Conservation (phyloP, 2,888 invertebrate species). For the Physocephala rufipes region DNA sequence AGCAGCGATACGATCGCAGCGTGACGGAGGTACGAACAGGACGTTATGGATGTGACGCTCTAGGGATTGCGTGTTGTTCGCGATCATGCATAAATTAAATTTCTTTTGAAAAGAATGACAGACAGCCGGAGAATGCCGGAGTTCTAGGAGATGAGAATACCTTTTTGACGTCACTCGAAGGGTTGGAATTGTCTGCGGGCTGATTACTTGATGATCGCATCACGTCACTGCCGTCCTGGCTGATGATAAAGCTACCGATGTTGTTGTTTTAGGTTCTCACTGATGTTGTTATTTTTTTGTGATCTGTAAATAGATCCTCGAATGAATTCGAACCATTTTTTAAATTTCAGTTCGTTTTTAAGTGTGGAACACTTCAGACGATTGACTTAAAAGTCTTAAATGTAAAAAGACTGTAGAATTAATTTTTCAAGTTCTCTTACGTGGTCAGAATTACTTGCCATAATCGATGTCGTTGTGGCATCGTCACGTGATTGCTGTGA, state of each 20-base stretch:
- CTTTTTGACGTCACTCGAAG: slow-evolving; percentile 3
- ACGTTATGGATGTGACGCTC: neutral
- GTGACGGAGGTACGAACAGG: neutral
- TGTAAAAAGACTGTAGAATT: too few species aligned
- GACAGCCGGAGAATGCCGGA: slow-evolving; percentile 3
- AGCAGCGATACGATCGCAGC: neutral
- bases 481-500: neutral
- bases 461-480: neutral
- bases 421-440: neutral
- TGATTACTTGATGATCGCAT: too few species aligned
- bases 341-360: too few species aligned
- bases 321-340: too few species aligned
- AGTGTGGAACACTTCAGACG: too few species aligned
- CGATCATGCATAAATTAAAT: slow-evolving; percentile 33
- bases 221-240: too few species aligned
- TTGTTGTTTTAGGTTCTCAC: too few species aligned
- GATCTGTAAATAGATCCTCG: too few species aligned
- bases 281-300: too few species aligned
- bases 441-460: neutral
- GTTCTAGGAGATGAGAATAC: neutral
- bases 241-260: too few species aligned
- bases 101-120: neutral
- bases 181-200: neutral
- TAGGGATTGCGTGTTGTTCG: slow-evolving; percentile 4
- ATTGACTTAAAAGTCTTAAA: too few species aligned